Conservation (phyloP, 2,113 vertebrate species). For the Scopus umbretta region DNA sequence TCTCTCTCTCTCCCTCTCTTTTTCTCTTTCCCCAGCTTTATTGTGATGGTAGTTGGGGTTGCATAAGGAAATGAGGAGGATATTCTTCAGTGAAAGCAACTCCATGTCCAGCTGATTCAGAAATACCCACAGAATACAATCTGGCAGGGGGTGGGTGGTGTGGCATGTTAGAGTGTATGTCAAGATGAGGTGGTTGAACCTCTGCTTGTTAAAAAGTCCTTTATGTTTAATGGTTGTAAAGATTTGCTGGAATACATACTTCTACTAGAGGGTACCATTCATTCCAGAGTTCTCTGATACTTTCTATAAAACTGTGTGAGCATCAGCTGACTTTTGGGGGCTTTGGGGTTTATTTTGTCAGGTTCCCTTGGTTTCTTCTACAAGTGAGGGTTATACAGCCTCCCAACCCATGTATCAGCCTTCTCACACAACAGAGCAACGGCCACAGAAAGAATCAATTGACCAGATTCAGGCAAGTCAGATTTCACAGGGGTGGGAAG, state of each 20-base stretch:
- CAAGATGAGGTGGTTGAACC: not conserved
- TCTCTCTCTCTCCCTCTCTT: not conserved
- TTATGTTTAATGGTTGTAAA: not conserved
- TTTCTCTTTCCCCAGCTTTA: not conserved
- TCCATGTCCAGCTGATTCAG: not conserved
- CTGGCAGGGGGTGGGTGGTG: not conserved
- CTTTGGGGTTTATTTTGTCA: slow-evolving; percentile 53
- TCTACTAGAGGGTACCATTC: not conserved
- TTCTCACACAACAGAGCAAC: slow-evolving; percentile 85
- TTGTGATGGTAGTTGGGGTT: not conserved
- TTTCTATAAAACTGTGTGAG: not conserved
- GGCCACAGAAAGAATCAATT: slow-evolving; percentile 83
- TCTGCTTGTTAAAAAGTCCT: not conserved
- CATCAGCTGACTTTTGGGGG: not conserved
- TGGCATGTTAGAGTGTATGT: not conserved
- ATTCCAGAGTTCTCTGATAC: not conserved
- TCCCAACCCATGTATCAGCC: slow-evolving; percentile 88
- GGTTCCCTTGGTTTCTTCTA: slow-evolving; percentile 88
- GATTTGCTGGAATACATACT: not conserved
- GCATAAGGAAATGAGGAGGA: not conserved
- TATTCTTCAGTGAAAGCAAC: not conserved
- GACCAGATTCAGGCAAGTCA: slow-evolving; percentile 89
- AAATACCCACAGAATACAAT: not conserved
- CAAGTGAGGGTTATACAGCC: slow-evolving; percentile 80
- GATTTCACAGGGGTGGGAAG: slow-evolving; percentile 16